A percentile compares a stretch with the other conserved stretches of the same genome.
phyloP scores from a whole-genome alignment of 2,797 vertebrate genomes.

The Pangasius sanitwongsei region DNA sequence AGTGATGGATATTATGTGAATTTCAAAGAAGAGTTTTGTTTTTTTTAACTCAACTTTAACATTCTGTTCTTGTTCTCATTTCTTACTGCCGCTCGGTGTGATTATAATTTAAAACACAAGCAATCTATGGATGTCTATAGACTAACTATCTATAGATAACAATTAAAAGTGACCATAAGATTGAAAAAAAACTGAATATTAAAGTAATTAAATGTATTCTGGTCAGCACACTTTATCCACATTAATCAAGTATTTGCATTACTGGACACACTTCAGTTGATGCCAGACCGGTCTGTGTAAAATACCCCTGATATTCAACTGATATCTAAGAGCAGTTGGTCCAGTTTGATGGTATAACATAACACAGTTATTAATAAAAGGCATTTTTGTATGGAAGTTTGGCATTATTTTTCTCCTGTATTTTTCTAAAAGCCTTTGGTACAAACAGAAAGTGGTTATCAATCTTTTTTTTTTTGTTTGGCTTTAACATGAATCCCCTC shows the following conservation, averaged over 20 bases:
- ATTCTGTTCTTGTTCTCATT: neutral
- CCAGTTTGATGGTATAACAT: conserved; percentile 21
- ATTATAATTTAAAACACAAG: neutral
- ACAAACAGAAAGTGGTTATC: conserved; percentile 27
- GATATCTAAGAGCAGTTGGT: neutral
- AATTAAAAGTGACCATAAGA: neutral
- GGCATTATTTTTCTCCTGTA: neutral
- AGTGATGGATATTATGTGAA: neutral
- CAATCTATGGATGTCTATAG: neutral
- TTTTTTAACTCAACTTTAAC: neutral
- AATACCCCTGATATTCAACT: neutral
- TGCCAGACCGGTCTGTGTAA: neutral
- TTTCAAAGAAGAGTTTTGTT: neutral
- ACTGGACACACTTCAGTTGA: neutral
- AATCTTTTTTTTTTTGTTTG: conserved; percentile 44
- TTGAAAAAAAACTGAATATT: neutral
- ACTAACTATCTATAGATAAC: neutral
- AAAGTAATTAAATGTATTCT: neutral
- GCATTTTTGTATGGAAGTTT: conserved; percentile 8
- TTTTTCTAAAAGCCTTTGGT: conserved; percentile 26
- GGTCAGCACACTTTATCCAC: neutral
- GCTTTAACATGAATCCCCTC: conserved; percentile 81
- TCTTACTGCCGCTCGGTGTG: neutral
- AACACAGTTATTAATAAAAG: conserved; percentile 44
- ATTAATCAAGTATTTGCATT: neutral